Conservation (phyloP, 2,113 vertebrate species). For the Brachirus orientalis region DNA sequence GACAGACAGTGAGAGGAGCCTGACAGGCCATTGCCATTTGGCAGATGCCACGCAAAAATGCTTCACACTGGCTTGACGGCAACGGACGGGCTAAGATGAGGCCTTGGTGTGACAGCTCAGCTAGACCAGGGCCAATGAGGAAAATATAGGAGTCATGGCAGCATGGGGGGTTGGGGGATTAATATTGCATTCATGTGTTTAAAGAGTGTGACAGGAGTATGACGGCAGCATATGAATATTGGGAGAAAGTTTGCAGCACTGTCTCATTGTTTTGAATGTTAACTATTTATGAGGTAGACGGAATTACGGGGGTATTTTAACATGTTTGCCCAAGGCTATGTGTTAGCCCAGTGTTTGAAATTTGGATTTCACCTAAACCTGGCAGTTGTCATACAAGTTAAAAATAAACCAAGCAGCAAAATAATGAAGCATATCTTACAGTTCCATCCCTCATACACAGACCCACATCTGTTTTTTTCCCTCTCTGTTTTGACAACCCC, state of each 20-base stretch:
- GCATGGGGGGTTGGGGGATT: conserved; percentile 50
- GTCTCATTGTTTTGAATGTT: conserved; percentile 50
- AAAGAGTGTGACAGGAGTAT: conserved; percentile 58
- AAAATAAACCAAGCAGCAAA: conserved; percentile 53
- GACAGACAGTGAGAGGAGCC: conserved; percentile 74
- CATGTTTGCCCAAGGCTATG: conserved; percentile 54
- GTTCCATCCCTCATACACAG: neutral
- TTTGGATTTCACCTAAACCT: conserved; percentile 63
- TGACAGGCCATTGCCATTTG: conserved; percentile 78
- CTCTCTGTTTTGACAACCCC: conserved; percentile 15
- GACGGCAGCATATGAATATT: conserved; percentile 65
- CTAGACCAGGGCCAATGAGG: conserved; percentile 72
- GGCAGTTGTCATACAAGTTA: conserved; percentile 57
- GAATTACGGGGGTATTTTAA: conserved; percentile 40
- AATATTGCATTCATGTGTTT: conserved; percentile 73
- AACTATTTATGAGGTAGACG: conserved; percentile 64
- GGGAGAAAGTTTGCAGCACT: conserved; percentile 56
- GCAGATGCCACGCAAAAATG: conserved; percentile 82
- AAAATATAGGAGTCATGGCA: conserved; percentile 64
- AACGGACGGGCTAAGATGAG: conserved; percentile 56
- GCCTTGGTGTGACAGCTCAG: conserved; percentile 74
- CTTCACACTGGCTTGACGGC: conserved; percentile 63
- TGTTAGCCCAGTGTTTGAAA: conserved; percentile 52
- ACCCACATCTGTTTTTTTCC: conserved; percentile 32
- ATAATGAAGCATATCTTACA: conserved; percentile 43